Conservation (phyloP, 1,140 invertebrate species). For the Potamilus streckersoni region DNA sequence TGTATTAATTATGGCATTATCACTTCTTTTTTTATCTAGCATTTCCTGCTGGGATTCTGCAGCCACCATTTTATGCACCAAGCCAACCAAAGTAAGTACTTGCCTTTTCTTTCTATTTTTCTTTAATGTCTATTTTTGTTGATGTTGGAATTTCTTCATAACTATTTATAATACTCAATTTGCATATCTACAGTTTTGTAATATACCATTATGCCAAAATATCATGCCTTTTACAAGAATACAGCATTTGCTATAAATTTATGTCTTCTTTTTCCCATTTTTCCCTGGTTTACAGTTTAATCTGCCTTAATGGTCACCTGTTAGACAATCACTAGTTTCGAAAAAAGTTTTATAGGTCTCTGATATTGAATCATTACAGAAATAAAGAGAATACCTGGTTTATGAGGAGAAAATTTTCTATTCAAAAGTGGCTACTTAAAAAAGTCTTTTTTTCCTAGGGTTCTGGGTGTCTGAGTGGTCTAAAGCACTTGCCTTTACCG, state of each 20-base stretch:
- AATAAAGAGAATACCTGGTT: too few relatives aligned
- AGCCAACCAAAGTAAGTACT: conserved; percentile 78
- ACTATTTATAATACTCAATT: neutral
- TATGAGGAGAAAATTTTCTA: too few relatives aligned
- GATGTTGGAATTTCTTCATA: neutral
- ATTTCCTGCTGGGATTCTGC: conserved; percentile 76
- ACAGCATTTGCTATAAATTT: neutral
- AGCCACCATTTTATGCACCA: conserved; percentile 85
- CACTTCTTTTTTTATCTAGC: conserved; percentile 24
- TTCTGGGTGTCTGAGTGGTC: too few relatives aligned
- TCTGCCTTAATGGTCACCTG: too few relatives aligned
- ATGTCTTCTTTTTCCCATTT: neutral
- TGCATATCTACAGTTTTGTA: neutral
- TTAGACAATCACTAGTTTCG: too few relatives aligned
- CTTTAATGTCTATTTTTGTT: neutral
- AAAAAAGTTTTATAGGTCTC: too few relatives aligned
- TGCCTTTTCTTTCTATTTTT: neutral
- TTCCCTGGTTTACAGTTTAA: too few relatives aligned
- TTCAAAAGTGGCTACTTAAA: too few relatives aligned
- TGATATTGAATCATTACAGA: too few relatives aligned
- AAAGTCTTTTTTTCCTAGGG: too few relatives aligned
- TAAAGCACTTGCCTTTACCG: too few relatives aligned
- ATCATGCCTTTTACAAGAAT: neutral
- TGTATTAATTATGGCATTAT: neutral
- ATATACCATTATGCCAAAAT: neutral